phyloP scores from a whole-genome alignment of 64 coral and sea anemone species.

The Platygyra sinensis region DNA sequence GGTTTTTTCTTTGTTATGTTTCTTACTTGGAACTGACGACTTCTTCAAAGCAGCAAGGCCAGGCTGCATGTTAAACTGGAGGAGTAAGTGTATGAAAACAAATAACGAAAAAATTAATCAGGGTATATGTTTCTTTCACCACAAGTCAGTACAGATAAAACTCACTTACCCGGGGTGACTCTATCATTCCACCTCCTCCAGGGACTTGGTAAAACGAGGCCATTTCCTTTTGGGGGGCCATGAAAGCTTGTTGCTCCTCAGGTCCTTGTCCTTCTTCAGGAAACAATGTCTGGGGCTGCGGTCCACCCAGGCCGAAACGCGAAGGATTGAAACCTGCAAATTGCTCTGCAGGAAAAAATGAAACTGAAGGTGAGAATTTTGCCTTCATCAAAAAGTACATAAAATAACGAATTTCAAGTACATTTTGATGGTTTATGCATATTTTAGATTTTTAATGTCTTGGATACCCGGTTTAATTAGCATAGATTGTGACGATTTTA shows the following conservation, averaged over 20 bases:
- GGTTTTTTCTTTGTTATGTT: background rate
- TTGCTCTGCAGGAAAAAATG: slow-evolving; percentile 9
- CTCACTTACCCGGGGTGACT: background rate
- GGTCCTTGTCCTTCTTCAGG: background rate
- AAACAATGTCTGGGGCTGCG: slow-evolving; percentile 10
- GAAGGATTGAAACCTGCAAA: slow-evolving; percentile 19
- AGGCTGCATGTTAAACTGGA: slow-evolving; percentile 33
- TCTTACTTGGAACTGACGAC: slow-evolving; percentile 27
- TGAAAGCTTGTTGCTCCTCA: background rate
- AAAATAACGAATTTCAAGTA: too few relatives aligned
- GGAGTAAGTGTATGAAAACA: background rate
- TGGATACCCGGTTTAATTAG: too few relatives aligned
- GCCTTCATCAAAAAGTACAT: too few relatives aligned
- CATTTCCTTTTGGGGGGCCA: slow-evolving; percentile 2
- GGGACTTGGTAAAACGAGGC: slow-evolving; percentile 34
- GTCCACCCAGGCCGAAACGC: background rate
- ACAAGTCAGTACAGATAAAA: background rate
- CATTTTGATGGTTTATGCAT: too few relatives aligned
- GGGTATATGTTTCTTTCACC: background rate
- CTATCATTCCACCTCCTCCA: background rate
- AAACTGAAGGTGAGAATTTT: background rate
- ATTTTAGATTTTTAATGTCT: too few relatives aligned
- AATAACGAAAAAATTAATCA: too few relatives aligned
- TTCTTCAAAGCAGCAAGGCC: slow-evolving; percentile 33
- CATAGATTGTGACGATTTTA: too few relatives aligned